phyloP scores from a whole-genome alignment of 2,797 vertebrate species.

The Epinephelus awoara region DNA sequence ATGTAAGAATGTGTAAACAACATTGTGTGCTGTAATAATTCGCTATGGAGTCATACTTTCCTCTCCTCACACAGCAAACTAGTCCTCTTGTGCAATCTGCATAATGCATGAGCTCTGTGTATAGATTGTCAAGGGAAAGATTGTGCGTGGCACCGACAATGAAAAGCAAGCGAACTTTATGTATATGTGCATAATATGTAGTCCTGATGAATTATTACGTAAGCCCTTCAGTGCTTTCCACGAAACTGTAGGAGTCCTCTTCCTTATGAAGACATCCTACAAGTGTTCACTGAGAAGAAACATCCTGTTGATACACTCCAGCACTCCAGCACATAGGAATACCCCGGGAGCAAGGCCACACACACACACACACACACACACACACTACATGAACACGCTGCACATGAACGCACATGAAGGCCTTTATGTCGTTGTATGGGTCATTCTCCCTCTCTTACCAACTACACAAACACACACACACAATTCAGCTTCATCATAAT shows the following conservation, averaged over 20 bases:
- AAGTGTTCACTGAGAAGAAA: conserved; percentile 60
- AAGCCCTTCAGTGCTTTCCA: conserved; percentile 46
- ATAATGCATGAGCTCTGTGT: conserved; percentile 74
- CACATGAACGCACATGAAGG: conserved; percentile 64
- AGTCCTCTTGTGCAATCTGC: conserved; percentile 65
- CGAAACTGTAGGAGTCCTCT: conserved; percentile 38
- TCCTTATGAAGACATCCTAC: conserved; percentile 62
- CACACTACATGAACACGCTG: conserved; percentile 47
- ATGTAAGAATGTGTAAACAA: conserved; percentile 62
- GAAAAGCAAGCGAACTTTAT: conserved; percentile 53
- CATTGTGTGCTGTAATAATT: conserved; percentile 60
- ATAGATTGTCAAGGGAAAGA: conserved; percentile 64
- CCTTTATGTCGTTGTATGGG: conserved; percentile 44
- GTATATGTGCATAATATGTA: conserved; percentile 57
- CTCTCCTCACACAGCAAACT: conserved; percentile 42
- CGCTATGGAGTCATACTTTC: conserved; percentile 47
- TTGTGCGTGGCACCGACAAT: conserved; percentile 52
- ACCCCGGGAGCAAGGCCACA: conserved; percentile 22
- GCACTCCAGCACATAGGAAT: conserved; percentile 44
- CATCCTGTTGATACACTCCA: conserved; percentile 66
- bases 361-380: conserved; percentile 37
- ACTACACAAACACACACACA: conserved; percentile 36
- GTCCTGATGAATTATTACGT: conserved; percentile 70
- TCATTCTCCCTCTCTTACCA: conserved; percentile 22
- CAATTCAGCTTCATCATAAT: conserved; percentile 68